Conservation (phyloP, 2,113 vertebrate genomes). For the Scomber scombrus region DNA sequence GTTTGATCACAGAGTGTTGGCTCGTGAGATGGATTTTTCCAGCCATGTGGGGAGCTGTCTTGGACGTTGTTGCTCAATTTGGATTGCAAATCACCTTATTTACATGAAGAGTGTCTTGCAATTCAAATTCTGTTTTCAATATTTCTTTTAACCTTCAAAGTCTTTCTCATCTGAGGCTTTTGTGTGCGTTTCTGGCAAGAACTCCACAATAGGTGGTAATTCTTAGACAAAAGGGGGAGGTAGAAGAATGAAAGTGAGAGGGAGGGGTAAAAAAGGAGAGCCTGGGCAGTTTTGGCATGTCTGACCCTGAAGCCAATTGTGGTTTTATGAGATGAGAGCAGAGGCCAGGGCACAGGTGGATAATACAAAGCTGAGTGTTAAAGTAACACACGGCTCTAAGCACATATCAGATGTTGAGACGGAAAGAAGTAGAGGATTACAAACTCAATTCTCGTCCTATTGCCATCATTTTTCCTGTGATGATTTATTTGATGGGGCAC, state of each 20-base stretch:
- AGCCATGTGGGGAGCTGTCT: slow-evolving; percentile 27
- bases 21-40: slow-evolving; percentile 3
- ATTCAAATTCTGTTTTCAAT: slow-evolving; percentile 55
- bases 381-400: slow-evolving; percentile 25
- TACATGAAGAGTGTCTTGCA: slow-evolving; percentile 41
- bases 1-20: slow-evolving; percentile 46
- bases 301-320: slow-evolving; percentile 40
- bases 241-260: background rate
- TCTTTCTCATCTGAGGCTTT: slow-evolving; percentile 25
- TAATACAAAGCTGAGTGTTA: slow-evolving; percentile 8
- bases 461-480: slow-evolving; percentile 7
- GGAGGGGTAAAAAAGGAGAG: slow-evolving; percentile 7
- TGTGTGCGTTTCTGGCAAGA: background rate
- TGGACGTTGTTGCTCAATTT: slow-evolving; percentile 49
- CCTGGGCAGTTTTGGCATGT: slow-evolving; percentile 12
- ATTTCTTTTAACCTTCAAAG: slow-evolving; percentile 15
- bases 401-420: slow-evolving; percentile 30
- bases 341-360: slow-evolving; percentile 56
- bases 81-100: slow-evolving; percentile 70
- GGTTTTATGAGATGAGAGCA: slow-evolving; percentile 33
- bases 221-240: slow-evolving; percentile 2
- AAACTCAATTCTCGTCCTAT: slow-evolving; percentile 44
- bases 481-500: slow-evolving; percentile 61
- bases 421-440: slow-evolving; percentile 29
- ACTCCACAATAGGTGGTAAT: slow-evolving; percentile 9